Conservation (phyloP, 2,888 invertebrate species). For the Apodemia duryi region DNA sequence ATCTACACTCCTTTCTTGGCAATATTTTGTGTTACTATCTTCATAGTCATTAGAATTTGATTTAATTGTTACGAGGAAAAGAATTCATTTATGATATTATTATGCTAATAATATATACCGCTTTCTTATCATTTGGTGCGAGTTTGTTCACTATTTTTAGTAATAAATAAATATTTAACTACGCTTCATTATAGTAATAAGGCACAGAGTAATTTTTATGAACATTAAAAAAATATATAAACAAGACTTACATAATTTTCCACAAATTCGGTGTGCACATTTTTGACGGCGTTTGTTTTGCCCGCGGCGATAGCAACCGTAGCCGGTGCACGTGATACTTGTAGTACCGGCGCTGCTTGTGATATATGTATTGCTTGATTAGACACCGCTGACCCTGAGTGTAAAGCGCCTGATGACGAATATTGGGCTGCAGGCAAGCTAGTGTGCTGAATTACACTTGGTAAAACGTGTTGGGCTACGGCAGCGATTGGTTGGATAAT, state of each 20-base stretch:
- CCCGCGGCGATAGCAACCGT: slow-evolving; percentile 35
- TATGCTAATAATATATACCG: no score
- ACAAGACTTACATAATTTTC: slow-evolving; percentile 80
- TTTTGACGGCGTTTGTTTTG: slow-evolving; percentile 57
- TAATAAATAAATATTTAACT: no score
- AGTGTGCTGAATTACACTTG: slow-evolving; percentile 23
- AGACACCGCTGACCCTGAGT: slow-evolving; percentile 32
- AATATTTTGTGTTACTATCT: no score
- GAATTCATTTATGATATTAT: no score
- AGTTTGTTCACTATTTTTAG: no score
- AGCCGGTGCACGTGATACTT: slow-evolving; percentile 28
- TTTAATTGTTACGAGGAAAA: no score
- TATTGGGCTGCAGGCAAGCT: slow-evolving; percentile 30
- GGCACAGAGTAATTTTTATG: background rate
- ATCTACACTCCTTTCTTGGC: no score
- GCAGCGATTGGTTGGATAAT: background rate
- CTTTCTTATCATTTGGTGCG: no score
- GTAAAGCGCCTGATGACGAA: slow-evolving; percentile 33
- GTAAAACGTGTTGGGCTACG: slow-evolving; percentile 16
- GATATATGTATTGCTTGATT: slow-evolving; percentile 17
- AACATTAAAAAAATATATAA: background rate
- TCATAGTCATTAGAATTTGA: no score
- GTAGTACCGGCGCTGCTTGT: slow-evolving; percentile 18
- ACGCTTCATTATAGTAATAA: no score
- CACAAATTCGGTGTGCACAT: slow-evolving; percentile 79